phyloP scores from a whole-genome alignment of 2,113 vertebrate species.

The Toxotes jaculatrix region DNA sequence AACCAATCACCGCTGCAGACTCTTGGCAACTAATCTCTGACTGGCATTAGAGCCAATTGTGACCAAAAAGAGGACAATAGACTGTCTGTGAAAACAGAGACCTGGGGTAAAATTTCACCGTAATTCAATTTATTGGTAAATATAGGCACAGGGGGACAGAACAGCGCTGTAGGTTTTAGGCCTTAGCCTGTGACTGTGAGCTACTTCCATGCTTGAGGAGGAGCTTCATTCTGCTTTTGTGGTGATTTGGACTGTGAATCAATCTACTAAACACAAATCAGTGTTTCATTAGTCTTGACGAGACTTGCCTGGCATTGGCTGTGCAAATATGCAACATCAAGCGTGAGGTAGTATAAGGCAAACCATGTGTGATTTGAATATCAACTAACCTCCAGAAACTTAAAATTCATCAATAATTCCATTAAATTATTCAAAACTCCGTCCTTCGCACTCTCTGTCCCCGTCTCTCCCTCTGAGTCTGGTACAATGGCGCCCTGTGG shows the following conservation, averaged over 20 bases:
- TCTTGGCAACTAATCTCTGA: conserved; percentile 53
- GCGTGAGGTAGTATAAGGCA: neutral
- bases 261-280: conserved; percentile 30
- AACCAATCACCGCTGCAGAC: conserved; percentile 48
- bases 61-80: conserved; percentile 48
- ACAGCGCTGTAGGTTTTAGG: neutral
- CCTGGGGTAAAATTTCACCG: conserved; percentile 1
- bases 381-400: conserved; percentile 46
- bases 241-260: conserved; percentile 28
- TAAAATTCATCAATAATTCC: conserved; percentile 57
- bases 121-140: conserved; percentile 48
- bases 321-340: neutral
- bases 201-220: conserved; percentile 8
- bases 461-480: conserved; percentile 39
- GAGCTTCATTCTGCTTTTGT: conserved; percentile 16
- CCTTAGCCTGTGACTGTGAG: neutral
- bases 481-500: conserved; percentile 79
- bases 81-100: conserved; percentile 46
- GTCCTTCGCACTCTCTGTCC: conserved; percentile 52
- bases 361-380: conserved; percentile 33
- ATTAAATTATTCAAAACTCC: conserved; percentile 69
- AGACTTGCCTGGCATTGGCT: neutral
- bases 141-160: neutral
- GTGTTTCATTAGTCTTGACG: conserved; percentile 18
- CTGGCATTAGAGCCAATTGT: conserved; percentile 45